phyloP scores from a whole-genome alignment of 2,113 vertebrate genomes.

The Balaeniceps rex region DNA sequence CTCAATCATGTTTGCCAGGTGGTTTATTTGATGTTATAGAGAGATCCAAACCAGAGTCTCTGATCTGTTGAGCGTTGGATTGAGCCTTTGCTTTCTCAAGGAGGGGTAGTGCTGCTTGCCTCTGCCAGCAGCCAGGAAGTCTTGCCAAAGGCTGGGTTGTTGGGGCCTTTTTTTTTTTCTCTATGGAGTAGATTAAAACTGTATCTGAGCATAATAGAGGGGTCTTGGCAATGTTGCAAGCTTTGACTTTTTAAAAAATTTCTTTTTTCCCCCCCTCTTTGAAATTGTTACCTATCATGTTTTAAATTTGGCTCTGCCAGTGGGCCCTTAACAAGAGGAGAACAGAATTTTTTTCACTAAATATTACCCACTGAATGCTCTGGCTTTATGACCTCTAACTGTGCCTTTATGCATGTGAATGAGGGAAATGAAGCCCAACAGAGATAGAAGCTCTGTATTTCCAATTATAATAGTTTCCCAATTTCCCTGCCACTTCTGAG shows the following conservation, averaged over 20 bases:
- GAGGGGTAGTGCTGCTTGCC: background rate
- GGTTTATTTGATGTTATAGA: background rate
- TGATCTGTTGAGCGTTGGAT: background rate
- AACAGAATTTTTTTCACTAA: background rate
- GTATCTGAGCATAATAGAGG: background rate
- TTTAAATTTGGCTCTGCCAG: background rate
- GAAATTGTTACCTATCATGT: background rate
- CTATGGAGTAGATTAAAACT: background rate
- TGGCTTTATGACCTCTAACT: background rate
- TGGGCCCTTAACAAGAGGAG: background rate
- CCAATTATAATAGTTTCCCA: background rate
- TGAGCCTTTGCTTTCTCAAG: background rate
- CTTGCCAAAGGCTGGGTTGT: background rate
- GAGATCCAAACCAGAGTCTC: background rate
- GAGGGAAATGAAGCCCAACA: background rate
- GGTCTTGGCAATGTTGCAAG: background rate
- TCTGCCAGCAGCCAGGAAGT: background rate
- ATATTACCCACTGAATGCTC: background rate
- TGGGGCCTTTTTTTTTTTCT: background rate
- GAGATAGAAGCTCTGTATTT: background rate
- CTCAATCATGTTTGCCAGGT: accelerated
- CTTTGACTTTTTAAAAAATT: background rate
- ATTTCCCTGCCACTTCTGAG: background rate
- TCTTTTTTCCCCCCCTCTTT: accelerated
- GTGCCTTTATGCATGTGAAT: background rate